phyloP scores from a whole-genome alignment of 1,140 invertebrate species.

The Cataglyphis hispanica region DNA sequence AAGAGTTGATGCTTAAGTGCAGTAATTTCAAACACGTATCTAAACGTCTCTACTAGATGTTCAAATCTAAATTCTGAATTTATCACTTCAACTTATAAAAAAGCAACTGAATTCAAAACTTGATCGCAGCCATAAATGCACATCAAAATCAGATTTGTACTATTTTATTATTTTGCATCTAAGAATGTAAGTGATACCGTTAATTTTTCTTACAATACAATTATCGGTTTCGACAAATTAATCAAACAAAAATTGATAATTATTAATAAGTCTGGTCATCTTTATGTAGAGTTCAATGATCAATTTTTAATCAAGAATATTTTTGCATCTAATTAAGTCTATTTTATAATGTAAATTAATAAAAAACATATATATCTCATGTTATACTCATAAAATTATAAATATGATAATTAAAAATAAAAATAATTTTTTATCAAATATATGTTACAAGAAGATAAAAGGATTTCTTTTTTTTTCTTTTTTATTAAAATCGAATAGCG shows the following conservation, averaged over 20 bases:
- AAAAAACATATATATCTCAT: not conserved
- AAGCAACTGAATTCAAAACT: not conserved
- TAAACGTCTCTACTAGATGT: not conserved
- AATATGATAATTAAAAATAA: not conserved
- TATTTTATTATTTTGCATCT: not conserved
- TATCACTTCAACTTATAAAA: not conserved
- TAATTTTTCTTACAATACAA: not conserved
- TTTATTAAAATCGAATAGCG: too few relatives aligned
- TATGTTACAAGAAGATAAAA: not conserved
- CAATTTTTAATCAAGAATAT: constrained; percentile 5
- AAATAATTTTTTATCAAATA: not conserved
- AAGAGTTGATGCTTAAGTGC: not conserved
- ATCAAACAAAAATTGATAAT: not conserved
- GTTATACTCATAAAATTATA: not conserved
- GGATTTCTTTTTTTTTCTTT: not conserved
- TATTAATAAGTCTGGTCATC: not conserved
- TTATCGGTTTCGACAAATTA: not conserved
- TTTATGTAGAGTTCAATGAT: not conserved
- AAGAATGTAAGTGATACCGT: not conserved
- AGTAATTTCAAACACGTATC: not conserved
- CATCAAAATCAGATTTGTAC: not conserved
- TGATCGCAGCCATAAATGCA: too few relatives aligned
- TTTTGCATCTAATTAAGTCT: not conserved
- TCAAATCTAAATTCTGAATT: not conserved
- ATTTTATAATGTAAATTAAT: not conserved